Percentiles rank a stretch among this genome's conserved stretches.
phyloP scores from a whole-genome alignment of 2,888 invertebrate species.

The Melieria omissa region DNA sequence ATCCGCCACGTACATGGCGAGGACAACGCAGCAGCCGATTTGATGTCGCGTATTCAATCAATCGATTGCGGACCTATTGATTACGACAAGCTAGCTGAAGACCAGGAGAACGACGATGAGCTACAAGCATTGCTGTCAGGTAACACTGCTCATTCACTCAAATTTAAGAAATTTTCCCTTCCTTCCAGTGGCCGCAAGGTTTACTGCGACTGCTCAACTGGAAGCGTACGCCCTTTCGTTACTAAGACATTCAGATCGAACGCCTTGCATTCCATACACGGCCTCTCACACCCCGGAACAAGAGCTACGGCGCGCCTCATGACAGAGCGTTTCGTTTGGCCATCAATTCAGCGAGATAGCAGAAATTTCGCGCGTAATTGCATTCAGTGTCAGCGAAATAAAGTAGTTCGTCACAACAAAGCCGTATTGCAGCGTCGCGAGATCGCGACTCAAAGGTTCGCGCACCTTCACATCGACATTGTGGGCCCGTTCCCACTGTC shows the following conservation, averaged over 20 bases:
- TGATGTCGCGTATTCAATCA: conserved; percentile 42
- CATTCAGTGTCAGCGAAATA: conserved; percentile 33
- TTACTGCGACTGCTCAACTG: conserved; percentile 36
- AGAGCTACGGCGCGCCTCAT: conserved; percentile 37
- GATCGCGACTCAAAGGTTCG: conserved; percentile 17
- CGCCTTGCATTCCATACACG: conserved; percentile 38
- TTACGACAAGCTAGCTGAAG: conserved; percentile 33
- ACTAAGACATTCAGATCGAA: conserved; percentile 34
- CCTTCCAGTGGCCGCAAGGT: conserved; percentile 17
- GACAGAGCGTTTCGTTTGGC: conserved; percentile 49
- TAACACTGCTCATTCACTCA: conserved; percentile 21
- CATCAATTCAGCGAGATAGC: conserved; percentile 45
- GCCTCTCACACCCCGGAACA: conserved; percentile 32
- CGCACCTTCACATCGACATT: conserved; percentile 56
- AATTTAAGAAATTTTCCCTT: conserved; percentile 12
- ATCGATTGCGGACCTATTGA: conserved; percentile 27
- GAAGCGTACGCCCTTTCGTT: conserved; percentile 38
- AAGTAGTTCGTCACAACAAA: conserved; percentile 14
- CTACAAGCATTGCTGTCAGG: conserved; percentile 20
- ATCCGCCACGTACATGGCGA: conserved; percentile 42
- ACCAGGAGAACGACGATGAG: conserved; percentile 36
- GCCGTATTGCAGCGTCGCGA: conserved; percentile 10
- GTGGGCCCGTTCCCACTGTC: conserved; percentile 61
- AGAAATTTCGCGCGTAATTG: conserved; percentile 34
- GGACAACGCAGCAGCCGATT: conserved; percentile 41